These are phyloP conservation scores for Gobio occitaniae DNA, from an alignment of 2,797 vertebrate genomes.

Conservation along the genomic window DNA sequence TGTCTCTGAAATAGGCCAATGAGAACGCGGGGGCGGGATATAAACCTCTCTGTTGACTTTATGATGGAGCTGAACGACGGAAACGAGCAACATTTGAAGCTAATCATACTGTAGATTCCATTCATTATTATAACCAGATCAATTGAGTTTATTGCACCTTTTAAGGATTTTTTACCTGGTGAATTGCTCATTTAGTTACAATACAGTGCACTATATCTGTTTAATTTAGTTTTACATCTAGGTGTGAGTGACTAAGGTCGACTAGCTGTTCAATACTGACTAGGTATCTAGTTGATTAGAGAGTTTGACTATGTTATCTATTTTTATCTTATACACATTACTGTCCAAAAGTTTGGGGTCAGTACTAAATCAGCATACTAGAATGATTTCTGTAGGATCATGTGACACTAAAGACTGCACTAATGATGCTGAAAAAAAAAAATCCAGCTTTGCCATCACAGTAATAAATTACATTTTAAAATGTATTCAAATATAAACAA, in stretches of 20 bases:
- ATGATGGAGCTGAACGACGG: constrained; percentile 45
- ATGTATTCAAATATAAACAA: not conserved
- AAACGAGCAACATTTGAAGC: constrained; percentile 17
- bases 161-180: not conserved
- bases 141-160: not conserved
- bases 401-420: not conserved
- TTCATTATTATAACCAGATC: not conserved
- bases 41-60: constrained; percentile 44
- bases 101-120: no score
- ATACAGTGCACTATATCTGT: not conserved
- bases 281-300: not conserved
- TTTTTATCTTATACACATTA: not conserved
- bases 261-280: not conserved
- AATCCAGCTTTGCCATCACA: not conserved
- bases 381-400: not conserved
- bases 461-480: not conserved
- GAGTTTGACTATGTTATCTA: no score
- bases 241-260: not conserved
- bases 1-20: constrained; percentile 64
- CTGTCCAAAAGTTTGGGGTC: not conserved
- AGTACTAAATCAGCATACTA: not conserved
- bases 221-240: not conserved
- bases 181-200: not conserved
- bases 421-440: not conserved
- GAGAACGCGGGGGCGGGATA: constrained; percentile 64